phyloP scores from a whole-genome alignment of 2,113 vertebrate species.

The Clarias batrachus region DNA sequence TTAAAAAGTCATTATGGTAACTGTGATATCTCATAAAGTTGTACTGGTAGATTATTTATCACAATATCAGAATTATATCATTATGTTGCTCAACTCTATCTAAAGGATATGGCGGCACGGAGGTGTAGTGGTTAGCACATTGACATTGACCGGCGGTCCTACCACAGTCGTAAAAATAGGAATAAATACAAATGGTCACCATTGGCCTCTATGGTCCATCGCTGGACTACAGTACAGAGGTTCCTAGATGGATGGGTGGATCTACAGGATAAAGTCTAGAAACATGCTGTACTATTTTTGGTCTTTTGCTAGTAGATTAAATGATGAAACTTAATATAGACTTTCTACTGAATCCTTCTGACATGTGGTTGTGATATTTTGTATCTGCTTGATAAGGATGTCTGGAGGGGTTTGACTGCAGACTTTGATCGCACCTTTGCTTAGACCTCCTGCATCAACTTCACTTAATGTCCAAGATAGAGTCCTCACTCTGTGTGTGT shows the following conservation, averaged over 20 bases:
- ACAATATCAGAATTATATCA: not conserved
- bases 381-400: not conserved
- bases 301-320: not conserved
- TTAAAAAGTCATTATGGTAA: not conserved
- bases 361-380: slow-evolving; percentile 12
- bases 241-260: not conserved
- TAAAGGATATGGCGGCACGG: not conserved
- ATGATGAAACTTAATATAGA: not conserved
- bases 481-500: slow-evolving; percentile 6
- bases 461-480: slow-evolving; percentile 4
- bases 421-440: slow-evolving; percentile 17
- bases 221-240: no score
- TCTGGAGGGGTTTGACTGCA: not conserved
- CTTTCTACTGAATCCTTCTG: not conserved
- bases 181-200: no score
- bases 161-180: no score
- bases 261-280: not conserved
- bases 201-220: no score
- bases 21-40: not conserved
- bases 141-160: no score
- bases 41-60: not conserved
- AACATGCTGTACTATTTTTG: not conserved
- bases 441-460: slow-evolving; percentile 18
- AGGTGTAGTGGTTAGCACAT: no score
- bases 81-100: not conserved